These are phyloP conservation scores for Urosaurus nigricauda DNA, from an alignment of 2,797 vertebrate species.

Conservation along the genomic window DNA sequence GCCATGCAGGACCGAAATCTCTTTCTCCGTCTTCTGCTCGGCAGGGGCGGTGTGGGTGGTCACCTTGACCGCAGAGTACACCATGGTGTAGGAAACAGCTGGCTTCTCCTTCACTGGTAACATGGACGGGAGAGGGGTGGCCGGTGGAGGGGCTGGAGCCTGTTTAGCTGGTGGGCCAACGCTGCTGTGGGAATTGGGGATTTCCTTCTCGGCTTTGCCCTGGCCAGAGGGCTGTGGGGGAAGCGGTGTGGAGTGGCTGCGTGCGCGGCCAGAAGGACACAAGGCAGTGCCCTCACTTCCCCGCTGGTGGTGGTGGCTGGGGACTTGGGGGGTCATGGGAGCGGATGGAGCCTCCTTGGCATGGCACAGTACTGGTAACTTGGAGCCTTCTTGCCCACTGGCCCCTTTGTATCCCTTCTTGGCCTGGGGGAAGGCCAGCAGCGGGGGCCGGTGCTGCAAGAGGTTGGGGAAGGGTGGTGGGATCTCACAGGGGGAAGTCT, in stretches of 20 bases:
- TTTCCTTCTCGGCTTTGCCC: conserved; percentile 87
- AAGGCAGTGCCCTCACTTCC: conserved; percentile 80
- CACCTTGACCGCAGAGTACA: conserved; percentile 77
- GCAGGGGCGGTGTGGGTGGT: conserved; percentile 71
- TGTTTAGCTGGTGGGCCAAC: conserved; percentile 65
- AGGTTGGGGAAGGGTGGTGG: conserved; percentile 94
- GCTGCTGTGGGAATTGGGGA: conserved; percentile 83
- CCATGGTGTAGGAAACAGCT: conserved; percentile 77
- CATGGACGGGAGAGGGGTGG: conserved; percentile 69
- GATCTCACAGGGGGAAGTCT: conserved; percentile 90
- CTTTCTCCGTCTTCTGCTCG: conserved; percentile 80
- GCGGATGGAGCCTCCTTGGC: conserved; percentile 57
- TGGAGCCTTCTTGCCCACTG: conserved; percentile 76
- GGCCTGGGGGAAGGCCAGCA: conserved; percentile 91
- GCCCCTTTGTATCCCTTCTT: conserved; percentile 73
- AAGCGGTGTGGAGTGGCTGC: conserved; percentile 93
- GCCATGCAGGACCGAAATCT: conserved; percentile 78
- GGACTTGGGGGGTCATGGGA: conserved; percentile 73
- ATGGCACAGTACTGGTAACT: conserved; percentile 79
- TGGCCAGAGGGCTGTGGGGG: conserved; percentile 89
- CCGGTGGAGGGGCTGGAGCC: conserved; percentile 46
- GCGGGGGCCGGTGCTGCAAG: conserved; percentile 90
- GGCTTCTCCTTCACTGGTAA: conserved; percentile 81
- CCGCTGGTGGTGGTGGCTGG: conserved; percentile 77
- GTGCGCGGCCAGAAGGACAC: conserved; percentile 82